Evolutionary conservation across 2,113 vertebrate species (phyloP), one percentile per base, ranked within the genome.

Genomic region (Merops nubicus): DNA sequence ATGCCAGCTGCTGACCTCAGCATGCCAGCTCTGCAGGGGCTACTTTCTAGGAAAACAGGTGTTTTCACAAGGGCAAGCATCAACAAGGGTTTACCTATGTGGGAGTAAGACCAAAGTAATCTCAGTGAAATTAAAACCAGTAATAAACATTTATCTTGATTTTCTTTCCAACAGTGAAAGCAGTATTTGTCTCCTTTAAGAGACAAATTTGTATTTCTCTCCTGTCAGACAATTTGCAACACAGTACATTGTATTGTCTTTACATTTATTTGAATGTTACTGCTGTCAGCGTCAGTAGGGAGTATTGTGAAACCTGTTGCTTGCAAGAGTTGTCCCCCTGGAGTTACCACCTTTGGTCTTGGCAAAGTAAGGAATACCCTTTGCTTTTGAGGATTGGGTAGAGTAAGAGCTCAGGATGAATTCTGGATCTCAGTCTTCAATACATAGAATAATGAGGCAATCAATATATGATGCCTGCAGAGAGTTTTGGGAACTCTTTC

Each of bases 391-490:
- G 22, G 50, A 70, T 28, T 17, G 3, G 5, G 11, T 47, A 29
- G 16, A 62, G 15, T 43, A 65, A 76, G 15, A 40, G 64, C 72
- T 57, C 4, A 3, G 14, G 15, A 62, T 69, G 36, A 85, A 70
- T 76, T 62, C n/a, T 76, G 50, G 91, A 83, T 13, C 2, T 65
- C 15, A 23, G 25, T 33, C 50, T 79, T 92, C 17, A 56, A 33
- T 14, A 59, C 0, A 1, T 45, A 79, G 18, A 11, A 15, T 12
- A 63, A 43, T 45, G 21, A 84, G 33, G 4, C 12, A 60, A 17
- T 77, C 40, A 68, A 33, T 54, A 42, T 0, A 0, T 16, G 18
- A 64, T n/a, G 7, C 15, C 43, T 3, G 1, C 12, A 21, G 56
- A 93, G 11, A 34, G 9, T 74, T 86, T 82, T 67, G 65, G 16